Conservation (phyloP, 2,113 vertebrate species). For the human region GRCh38 chr1:243422001-243422500, state of each 20-base stretch:
- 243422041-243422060: conserved; percentile 32
- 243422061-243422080: not conserved
- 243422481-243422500: conserved; percentile 93
- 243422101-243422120: not conserved
- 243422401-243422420: conserved; percentile 92
- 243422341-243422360: conserved; percentile 91
- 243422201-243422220: conserved; percentile 86
- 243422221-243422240: conserved; percentile 90
- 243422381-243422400: conserved; percentile 89
- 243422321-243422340: conserved; percentile 92
- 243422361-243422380: conserved; percentile 88
- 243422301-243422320: conserved; percentile 93
- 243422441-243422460: conserved; percentile 92
- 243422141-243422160: conserved; percentile 73
- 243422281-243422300: conserved; percentile 93
- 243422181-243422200: conserved; percentile 84
- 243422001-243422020: not conserved
- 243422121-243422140: conserved; percentile 44
- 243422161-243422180: conserved; percentile 80
- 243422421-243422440: conserved; percentile 90
- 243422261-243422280: conserved; percentile 90
- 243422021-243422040: conserved; percentile 55
- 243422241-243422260: conserved; percentile 88
- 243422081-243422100: conserved; percentile 53
- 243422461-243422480: conserved; percentile 90